phyloP scores from a whole-genome alignment of 2,797 vertebrate genomes.

The Falco cherrug region DNA sequence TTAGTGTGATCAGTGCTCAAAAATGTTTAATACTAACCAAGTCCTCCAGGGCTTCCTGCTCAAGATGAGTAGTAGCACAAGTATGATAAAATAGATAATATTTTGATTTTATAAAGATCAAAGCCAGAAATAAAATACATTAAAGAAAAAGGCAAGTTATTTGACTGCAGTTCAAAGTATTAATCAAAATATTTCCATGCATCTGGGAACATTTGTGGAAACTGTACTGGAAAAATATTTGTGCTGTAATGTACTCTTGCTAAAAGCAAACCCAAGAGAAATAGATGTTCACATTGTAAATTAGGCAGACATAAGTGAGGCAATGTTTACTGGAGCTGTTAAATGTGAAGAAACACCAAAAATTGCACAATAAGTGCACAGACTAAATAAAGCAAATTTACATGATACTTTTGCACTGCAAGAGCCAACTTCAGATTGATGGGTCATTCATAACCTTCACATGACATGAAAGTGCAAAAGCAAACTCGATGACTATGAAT shows the following conservation, averaged over 20 bases:
- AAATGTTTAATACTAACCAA: conserved; percentile 12
- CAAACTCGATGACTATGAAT: background rate
- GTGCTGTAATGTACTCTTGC: conserved; percentile 54
- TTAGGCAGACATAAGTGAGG: conserved; percentile 41
- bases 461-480: background rate
- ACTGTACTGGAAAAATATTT: conserved; percentile 64
- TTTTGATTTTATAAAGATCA: conserved; percentile 35
- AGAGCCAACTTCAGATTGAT: background rate
- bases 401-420: background rate
- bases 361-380: conserved; percentile 49
- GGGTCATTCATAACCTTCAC: background rate
- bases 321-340: conserved; percentile 64
- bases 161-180: conserved; percentile 51
- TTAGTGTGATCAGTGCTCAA: background rate
- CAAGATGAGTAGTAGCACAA: background rate
- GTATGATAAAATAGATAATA: conserved; percentile 7
- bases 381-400: conserved; percentile 46
- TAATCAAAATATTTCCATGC: conserved; percentile 53
- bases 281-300: conserved; percentile 54
- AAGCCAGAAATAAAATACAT: conserved; percentile 8
- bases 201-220: conserved; percentile 55
- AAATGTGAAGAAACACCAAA: conserved; percentile 63
- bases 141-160: conserved; percentile 19
- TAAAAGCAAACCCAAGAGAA: conserved; percentile 63
- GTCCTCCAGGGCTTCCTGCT: background rate